Percentiles rank a stretch among this genome's conserved stretches.
These are phyloP conservation scores for Cryptocephalus moraei DNA, from an alignment of 2,888 invertebrate genomes.

Conservation along the genomic window DNA sequence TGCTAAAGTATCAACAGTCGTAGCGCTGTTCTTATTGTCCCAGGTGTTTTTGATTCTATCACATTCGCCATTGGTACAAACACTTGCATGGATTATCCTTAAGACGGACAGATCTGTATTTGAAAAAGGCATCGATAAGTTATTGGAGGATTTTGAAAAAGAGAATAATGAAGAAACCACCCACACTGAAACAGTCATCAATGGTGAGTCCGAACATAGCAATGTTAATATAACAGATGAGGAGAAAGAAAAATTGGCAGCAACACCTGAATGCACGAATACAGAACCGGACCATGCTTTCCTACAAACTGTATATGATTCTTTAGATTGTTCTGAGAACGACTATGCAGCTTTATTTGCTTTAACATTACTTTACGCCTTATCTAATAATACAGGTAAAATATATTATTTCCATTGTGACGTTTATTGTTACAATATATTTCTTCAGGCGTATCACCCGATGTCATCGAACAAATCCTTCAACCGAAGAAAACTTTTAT, in stretches of 20 bases:
- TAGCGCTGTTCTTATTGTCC: slow-evolving; percentile 81
- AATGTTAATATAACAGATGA: slow-evolving; percentile 93
- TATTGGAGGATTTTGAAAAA: slow-evolving; percentile 31
- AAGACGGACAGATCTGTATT: slow-evolving; percentile 56
- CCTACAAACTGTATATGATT: slow-evolving; percentile 77
- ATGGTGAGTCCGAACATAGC: slow-evolving; percentile 36
- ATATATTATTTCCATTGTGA: too few relatives aligned
- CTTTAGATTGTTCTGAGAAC: slow-evolving; percentile 82
- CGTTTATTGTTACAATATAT: too few relatives aligned
- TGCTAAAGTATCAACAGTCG: slow-evolving; percentile 74
- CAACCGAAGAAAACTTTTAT: slow-evolving; percentile 43
- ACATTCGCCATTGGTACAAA: slow-evolving; percentile 82
- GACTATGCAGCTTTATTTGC: slow-evolving; percentile 91
- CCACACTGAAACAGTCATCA: not conserved
- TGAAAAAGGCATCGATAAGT: slow-evolving; percentile 34
- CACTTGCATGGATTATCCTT: slow-evolving; percentile 81
- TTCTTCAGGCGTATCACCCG: slow-evolving; percentile 66
- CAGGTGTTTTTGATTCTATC: slow-evolving; percentile 93
- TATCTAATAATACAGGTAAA: slow-evolving; percentile 87
- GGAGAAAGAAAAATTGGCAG: slow-evolving; percentile 59
- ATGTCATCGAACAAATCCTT: slow-evolving; percentile 68
- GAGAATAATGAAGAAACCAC: slow-evolving; percentile 22
- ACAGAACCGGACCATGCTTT: slow-evolving; percentile 58
- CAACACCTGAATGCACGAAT: slow-evolving; percentile 30
- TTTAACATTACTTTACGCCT: slow-evolving; percentile 83